A percentile compares a stretch with the other conserved stretches of the same genome.
Conservation (phyloP, 2,797 vertebrate species). For the Centropyge bicolor region DNA sequence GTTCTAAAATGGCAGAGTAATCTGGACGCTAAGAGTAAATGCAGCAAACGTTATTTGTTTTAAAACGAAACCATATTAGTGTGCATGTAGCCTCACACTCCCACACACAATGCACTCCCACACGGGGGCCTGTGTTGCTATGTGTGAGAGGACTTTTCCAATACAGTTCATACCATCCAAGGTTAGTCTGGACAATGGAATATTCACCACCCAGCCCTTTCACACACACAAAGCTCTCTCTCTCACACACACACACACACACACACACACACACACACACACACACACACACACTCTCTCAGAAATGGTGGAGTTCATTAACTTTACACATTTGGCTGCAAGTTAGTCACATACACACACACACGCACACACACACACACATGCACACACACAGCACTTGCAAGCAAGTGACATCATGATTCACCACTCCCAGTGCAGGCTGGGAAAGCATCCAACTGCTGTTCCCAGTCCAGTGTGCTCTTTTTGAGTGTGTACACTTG, state of each 20-base stretch:
- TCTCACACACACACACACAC: slow-evolving; percentile 14
- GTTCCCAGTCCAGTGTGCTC: slow-evolving; percentile 35
- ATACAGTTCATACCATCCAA: slow-evolving; percentile 63
- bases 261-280: slow-evolving; percentile 31
- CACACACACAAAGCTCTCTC: slow-evolving; percentile 18
- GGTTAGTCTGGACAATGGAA: slow-evolving; percentile 62
- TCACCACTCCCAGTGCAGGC: slow-evolving; percentile 64
- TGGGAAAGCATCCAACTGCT: slow-evolving; percentile 65
- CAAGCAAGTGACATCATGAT: slow-evolving; percentile 68
- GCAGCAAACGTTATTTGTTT: no score
- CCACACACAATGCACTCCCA: slow-evolving; percentile 46
- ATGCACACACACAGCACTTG: slow-evolving; percentile 31
- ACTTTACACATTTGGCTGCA: slow-evolving; percentile 40
- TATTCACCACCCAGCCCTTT: slow-evolving; percentile 28
- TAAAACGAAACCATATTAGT: no score
- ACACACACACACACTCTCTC: slow-evolving; percentile 25
- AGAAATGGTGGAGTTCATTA: slow-evolving; percentile 47
- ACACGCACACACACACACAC: slow-evolving; percentile 15
- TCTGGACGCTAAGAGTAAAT: no score
- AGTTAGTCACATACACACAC: background rate
- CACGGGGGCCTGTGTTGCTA: slow-evolving; percentile 62
- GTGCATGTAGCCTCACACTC: background rate
- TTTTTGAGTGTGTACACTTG: slow-evolving; percentile 8
- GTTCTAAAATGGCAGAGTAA: no score
- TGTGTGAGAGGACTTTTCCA: slow-evolving; percentile 73